These are phyloP conservation scores for Dermatemys mawii DNA, from an alignment of 2,113 vertebrate genomes.

Conservation along the genomic window DNA sequence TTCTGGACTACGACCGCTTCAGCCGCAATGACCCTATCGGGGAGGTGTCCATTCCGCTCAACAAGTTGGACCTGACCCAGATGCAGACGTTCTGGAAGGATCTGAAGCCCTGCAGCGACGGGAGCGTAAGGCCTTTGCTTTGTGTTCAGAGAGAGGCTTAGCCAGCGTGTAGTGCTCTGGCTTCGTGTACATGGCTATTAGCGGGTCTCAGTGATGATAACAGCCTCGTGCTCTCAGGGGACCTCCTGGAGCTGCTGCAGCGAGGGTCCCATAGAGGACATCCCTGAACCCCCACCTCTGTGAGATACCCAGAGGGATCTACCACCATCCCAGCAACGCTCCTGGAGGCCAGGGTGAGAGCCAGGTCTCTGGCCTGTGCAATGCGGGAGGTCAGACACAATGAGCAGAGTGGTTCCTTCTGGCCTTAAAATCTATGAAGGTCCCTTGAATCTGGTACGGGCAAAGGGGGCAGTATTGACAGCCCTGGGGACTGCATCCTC, in stretches of 20 bases:
- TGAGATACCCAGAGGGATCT: not conserved
- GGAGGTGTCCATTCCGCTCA: slow-evolving; percentile 96
- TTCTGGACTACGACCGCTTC: slow-evolving; percentile 95
- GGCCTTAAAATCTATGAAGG: not conserved
- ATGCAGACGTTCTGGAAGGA: slow-evolving; percentile 99
- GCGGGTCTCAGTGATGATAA: not conserved
- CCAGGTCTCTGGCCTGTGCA: not conserved
- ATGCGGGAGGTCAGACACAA: not conserved
- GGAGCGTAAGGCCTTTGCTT: slow-evolving; percentile 89
- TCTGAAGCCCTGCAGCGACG: slow-evolving; percentile 98
- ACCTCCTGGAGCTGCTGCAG: not conserved
- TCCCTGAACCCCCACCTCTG: not conserved
- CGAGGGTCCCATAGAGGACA: too few relatives aligned
- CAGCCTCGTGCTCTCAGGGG: not conserved
- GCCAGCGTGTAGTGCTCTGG: not conserved
- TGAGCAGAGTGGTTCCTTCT: not conserved
- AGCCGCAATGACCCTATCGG: slow-evolving; percentile 98
- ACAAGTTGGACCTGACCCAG: slow-evolving; percentile 96
- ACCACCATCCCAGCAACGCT: not conserved
- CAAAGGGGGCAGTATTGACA: not conserved
- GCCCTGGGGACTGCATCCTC: not conserved
- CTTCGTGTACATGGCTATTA: not conserved
- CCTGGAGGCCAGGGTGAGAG: not conserved
- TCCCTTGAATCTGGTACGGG: not conserved
- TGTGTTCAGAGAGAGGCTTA: not conserved